Conservation (phyloP, 1,140 invertebrate genomes). For the Grapholita molesta region DNA sequence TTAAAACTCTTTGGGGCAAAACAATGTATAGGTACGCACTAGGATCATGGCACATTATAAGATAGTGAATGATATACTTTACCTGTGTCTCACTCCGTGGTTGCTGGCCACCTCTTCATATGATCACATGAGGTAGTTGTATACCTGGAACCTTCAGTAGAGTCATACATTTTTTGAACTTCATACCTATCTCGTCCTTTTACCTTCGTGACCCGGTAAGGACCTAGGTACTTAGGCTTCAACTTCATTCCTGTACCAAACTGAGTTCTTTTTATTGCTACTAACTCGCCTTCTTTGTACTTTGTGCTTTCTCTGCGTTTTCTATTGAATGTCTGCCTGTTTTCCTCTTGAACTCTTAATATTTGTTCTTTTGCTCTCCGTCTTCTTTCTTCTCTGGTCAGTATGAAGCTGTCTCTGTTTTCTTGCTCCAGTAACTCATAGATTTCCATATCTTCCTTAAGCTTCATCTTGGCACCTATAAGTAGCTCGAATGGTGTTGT, state of each 20-base stretch:
- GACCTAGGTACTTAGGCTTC: conserved; percentile 52
- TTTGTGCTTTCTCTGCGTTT: conserved; percentile 31
- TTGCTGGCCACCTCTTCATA: conserved; percentile 28
- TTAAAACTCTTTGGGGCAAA: too few relatives aligned
- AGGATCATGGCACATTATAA: too few relatives aligned
- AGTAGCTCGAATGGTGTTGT: conserved; percentile 38
- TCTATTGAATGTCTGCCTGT: conserved; percentile 40
- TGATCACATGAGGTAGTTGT: conserved; percentile 23
- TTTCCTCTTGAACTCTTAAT: conserved; percentile 51
- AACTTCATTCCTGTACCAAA: conserved; percentile 50
- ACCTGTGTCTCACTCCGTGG: not conserved
- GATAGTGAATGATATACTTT: too few relatives aligned
- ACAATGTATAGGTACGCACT: too few relatives aligned
- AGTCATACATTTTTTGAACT: conserved; percentile 21
- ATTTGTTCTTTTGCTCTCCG: conserved; percentile 37
- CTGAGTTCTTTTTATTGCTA: conserved; percentile 58
- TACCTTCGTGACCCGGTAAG: conserved; percentile 40
- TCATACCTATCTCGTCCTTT: conserved; percentile 37
- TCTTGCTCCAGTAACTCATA: conserved; percentile 43
- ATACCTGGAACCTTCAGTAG: conserved; percentile 22
- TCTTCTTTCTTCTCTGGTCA: conserved; percentile 26
- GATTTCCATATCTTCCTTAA: conserved; percentile 30
- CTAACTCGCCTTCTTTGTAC: conserved; percentile 47
- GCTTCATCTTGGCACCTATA: conserved; percentile 46
- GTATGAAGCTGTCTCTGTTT: conserved; percentile 27